These are phyloP conservation scores for Drosophila subpulchrella DNA, from an alignment of 1,140 invertebrate genomes.

Conservation along the genomic window DNA sequence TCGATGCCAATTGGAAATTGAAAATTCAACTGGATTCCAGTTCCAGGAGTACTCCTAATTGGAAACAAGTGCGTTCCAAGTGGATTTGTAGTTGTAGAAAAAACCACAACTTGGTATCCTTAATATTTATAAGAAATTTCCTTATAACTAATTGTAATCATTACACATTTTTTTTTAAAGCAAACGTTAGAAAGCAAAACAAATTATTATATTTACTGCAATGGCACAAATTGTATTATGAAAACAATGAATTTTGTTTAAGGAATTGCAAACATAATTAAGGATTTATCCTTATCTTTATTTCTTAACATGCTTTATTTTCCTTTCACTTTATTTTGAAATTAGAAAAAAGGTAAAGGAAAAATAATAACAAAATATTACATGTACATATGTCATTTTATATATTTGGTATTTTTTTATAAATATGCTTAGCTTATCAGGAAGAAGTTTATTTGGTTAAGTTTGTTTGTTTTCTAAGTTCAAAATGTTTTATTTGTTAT, in stretches of 20 bases:
- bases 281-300: not conserved
- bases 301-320: not conserved
- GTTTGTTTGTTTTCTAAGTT: slow-evolving; percentile 19
- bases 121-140: slow-evolving; percentile 4
- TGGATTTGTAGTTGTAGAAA: not conserved
- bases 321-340: not conserved
- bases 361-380: slow-evolving; percentile 1
- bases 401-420: slow-evolving; percentile 7
- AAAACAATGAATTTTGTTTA: not conserved
- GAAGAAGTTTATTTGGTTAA: slow-evolving; percentile 41
- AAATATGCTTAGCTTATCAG: slow-evolving; percentile 38
- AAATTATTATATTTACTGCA: not conserved
- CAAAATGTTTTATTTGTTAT: slow-evolving; percentile 28
- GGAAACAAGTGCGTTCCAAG: slow-evolving; percentile 5
- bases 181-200: not conserved
- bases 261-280: not conserved
- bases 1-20: not conserved
- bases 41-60: too few species aligned
- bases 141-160: not conserved
- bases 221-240: not conserved
- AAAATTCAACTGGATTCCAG: slow-evolving; percentile 2
- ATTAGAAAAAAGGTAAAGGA: not conserved
- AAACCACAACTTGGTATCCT: too few species aligned
- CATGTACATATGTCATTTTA: not conserved
- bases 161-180: not conserved